phyloP scores from a whole-genome alignment of 2,888 invertebrate genomes.

The Dynastes grantii region DNA sequence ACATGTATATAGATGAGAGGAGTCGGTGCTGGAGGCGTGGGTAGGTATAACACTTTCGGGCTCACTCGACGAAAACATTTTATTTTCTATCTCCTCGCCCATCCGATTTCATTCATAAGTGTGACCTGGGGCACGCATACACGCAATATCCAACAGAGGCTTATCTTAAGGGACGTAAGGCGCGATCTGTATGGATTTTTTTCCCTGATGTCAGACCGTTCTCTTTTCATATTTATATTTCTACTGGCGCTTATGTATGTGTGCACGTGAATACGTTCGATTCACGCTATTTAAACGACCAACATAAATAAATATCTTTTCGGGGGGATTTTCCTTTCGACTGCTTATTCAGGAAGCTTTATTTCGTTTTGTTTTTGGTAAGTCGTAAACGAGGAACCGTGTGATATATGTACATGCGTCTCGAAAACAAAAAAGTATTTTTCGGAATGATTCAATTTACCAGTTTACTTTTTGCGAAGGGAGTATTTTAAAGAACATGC shows the following conservation, averaged over 20 bases:
- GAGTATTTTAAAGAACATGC: slow-evolving; percentile 14
- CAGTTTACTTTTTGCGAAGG: not conserved
- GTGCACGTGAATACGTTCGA: slow-evolving; percentile 41
- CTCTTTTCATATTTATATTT: slow-evolving; percentile 37
- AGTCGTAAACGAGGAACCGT: slow-evolving; percentile 24
- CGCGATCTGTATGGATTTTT: slow-evolving; percentile 36
- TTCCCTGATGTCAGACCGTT: slow-evolving; percentile 13
- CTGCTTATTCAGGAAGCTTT: slow-evolving; percentile 5
- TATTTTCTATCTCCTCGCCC: slow-evolving; percentile 57
- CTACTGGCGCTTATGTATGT: slow-evolving; percentile 12
- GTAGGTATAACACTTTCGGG: slow-evolving; percentile 47
- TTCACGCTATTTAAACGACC: slow-evolving; percentile 39
- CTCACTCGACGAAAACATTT: slow-evolving; percentile 55
- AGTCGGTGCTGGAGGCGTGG: slow-evolving; percentile 9
- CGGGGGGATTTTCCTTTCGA: slow-evolving; percentile 39
- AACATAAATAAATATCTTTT: slow-evolving; percentile 42
- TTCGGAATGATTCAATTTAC: slow-evolving; percentile 7
- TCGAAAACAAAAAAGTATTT: slow-evolving; percentile 10
- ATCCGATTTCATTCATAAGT: slow-evolving; percentile 58
- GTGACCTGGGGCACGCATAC: slow-evolving; percentile 57
- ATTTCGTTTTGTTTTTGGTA: slow-evolving; percentile 21
- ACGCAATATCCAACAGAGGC: slow-evolving; percentile 42
- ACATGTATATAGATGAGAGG: slow-evolving; percentile 27
- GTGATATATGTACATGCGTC: slow-evolving; percentile 17
- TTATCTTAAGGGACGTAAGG: slow-evolving; percentile 38